Evolutionary conservation across 2,797 vertebrate genomes (phyloP).

Genomic region (Anabas testudineus): DNA sequence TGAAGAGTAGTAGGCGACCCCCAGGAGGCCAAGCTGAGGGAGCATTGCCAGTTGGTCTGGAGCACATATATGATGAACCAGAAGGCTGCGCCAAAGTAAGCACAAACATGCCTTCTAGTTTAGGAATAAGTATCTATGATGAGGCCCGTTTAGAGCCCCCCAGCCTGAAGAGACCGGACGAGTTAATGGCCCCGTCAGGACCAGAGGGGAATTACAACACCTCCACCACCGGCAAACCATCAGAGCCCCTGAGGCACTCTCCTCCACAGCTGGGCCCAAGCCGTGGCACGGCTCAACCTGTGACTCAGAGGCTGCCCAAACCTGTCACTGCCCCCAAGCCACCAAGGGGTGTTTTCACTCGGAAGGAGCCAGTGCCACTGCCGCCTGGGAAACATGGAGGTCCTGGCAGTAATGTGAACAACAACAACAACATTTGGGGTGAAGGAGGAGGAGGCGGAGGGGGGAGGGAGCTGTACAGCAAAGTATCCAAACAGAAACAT

Average conservation of each 20-base stretch:
- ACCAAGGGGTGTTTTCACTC: constrained; percentile 45
- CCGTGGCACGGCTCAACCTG: constrained; percentile 24
- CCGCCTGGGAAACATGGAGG: constrained; percentile 61
- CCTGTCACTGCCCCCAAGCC: constrained; percentile 91
- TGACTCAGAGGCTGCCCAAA: constrained; percentile 81
- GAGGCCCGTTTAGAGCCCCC: constrained; percentile 80
- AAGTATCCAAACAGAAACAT: constrained; percentile 82
- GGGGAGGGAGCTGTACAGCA: constrained; percentile 86
- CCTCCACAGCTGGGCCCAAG: constrained; percentile 27
- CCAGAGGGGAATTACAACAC: constrained; percentile 85
- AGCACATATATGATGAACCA: constrained; percentile 96
- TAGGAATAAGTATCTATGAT: constrained; percentile 81
- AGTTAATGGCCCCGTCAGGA: constrained; percentile 36
- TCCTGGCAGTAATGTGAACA: constrained; percentile 74
- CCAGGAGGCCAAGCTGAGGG: constrained; percentile 66
- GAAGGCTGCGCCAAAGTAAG: constrained; percentile 84
- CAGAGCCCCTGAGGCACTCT: constrained; percentile 39
- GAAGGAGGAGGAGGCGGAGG: constrained; percentile 50
- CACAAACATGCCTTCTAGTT: fast-evolving
- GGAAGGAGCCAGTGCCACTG: constrained; percentile 76
- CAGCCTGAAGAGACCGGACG: constrained; percentile 84
- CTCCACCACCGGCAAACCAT: constrained; percentile 65
- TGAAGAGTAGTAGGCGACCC: constrained; percentile 55
- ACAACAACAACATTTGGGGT: constrained; percentile 81
- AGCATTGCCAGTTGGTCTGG: constrained; percentile 45